phyloP scores from a whole-genome alignment of 2,113 vertebrate genomes.

The Rousettus leschenaultii region DNA sequence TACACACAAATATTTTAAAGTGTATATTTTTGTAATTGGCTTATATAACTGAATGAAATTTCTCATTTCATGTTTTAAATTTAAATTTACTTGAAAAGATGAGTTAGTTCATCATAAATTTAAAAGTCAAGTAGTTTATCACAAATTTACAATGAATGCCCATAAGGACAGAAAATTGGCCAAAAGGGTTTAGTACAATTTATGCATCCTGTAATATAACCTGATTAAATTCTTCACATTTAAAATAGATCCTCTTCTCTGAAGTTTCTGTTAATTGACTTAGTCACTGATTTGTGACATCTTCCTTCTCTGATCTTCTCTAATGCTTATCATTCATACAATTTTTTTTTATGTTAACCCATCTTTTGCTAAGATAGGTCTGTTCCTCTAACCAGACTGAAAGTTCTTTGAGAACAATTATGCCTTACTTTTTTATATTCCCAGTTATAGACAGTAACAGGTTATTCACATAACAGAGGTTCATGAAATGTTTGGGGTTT shows the following conservation, averaged over 20 bases:
- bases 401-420: neutral
- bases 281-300: neutral
- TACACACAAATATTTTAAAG: neutral
- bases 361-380: neutral
- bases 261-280: neutral
- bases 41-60: conserved; percentile 18
- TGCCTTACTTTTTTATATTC: neutral
- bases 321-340: neutral
- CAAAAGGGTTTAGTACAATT: neutral
- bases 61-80: conserved; percentile 42
- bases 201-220: neutral
- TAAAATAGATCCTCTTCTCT: neutral
- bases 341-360: neutral
- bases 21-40: neutral
- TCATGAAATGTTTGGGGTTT: neutral
- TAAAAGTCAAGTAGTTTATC: neutral
- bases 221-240: neutral
- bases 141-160: conserved; percentile 11
- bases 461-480: neutral
- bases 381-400: neutral
- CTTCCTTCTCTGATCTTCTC: neutral
- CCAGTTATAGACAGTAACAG: neutral
- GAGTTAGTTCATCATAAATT: conserved; percentile 33
- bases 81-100: conserved; percentile 7
- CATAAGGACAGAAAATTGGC: neutral